These are phyloP conservation scores for Mastomys coucha DNA, from an alignment of 2,113 vertebrate genomes.

Conservation along the genomic window DNA sequence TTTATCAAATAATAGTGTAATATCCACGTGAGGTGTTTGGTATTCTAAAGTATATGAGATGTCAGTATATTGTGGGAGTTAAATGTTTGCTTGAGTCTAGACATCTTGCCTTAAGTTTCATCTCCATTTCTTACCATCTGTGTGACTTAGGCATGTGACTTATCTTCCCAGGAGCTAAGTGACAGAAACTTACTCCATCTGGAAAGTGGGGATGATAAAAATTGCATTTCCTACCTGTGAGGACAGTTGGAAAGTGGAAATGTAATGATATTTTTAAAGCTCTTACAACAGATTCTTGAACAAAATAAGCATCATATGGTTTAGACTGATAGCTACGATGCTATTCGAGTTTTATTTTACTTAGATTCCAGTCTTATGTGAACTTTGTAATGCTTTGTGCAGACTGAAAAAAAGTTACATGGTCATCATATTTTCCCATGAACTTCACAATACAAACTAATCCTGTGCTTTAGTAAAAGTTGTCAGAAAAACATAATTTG, in stretches of 20 bases:
- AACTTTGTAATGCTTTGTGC: constrained; percentile 30
- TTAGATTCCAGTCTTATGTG: neutral
- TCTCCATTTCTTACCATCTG: neutral
- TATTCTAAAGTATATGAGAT: neutral
- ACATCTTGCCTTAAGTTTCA: neutral
- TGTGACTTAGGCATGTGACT: neutral
- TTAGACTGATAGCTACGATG: constrained; percentile 26
- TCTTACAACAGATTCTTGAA: constrained; percentile 23
- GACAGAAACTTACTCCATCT: neutral
- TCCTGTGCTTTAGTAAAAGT: neutral
- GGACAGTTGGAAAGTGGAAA: neutral
- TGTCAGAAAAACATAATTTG: constrained; percentile 12
- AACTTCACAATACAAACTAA: neutral
- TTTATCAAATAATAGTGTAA: neutral
- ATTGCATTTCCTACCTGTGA: neutral
- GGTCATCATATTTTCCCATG: constrained; percentile 16
- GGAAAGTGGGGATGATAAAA: neutral
- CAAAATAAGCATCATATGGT: neutral
- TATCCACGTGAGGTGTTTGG: neutral
- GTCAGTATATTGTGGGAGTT: neutral
- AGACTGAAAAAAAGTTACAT: neutral
- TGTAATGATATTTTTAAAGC: neutral
- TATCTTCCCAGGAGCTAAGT: neutral
- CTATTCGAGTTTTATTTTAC: constrained; percentile 16
- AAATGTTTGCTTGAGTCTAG: constrained; percentile 16